Evolutionary conservation across 1,140 invertebrate species (phyloP), one percentile per base, ranked within the genome.

Genomic region (Tribolium castaneum): DNA sequence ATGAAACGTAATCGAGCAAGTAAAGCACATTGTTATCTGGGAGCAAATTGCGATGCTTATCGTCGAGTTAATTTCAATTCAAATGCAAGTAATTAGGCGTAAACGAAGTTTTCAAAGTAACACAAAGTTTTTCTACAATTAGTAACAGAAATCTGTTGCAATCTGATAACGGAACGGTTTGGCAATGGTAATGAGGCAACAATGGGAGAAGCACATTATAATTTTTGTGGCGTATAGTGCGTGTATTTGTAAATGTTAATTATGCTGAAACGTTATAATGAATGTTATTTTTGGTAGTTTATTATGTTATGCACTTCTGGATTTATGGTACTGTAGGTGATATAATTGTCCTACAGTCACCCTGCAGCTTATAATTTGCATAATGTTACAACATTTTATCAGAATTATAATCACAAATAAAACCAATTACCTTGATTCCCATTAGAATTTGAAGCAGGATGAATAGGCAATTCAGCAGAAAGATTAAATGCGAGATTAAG

Each of bases 241-340:
- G 49, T 73, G 19, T 54, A 54, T 30, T 73, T 73, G 50, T 73
- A 35, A 54, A 73, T 54, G 71, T 54, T 73, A 73, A 73, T 73
- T 73, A 30, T 72, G 10, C 39, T 72, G 70, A 72, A 72, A 49
- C 70, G 25, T 54, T 54, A 73, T 73, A 73, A 73, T 73, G 71
- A 54, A 54, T 54, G 71, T 73, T 73, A 73, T 73, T 73, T 73
- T 73, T 73, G 71, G 71, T 73, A 73, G 30, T 73, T 73, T 73
- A 54, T 52, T 73, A 73, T 73, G 71, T 52, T 73, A 73, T 34
- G 50, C 49, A 25, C 71, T 73, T 73, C 71, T 35, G 50, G 25
- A 73, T 73, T 73, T 73, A 73, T 73, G 71, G 71, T 73, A 73
- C 49, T 39, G 25, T 73, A 73, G 71, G 71, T 73, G 71, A 73